These are phyloP conservation scores for Loripinus fragilis DNA, from an alignment of 2,888 invertebrate species.

Conservation along the genomic window DNA sequence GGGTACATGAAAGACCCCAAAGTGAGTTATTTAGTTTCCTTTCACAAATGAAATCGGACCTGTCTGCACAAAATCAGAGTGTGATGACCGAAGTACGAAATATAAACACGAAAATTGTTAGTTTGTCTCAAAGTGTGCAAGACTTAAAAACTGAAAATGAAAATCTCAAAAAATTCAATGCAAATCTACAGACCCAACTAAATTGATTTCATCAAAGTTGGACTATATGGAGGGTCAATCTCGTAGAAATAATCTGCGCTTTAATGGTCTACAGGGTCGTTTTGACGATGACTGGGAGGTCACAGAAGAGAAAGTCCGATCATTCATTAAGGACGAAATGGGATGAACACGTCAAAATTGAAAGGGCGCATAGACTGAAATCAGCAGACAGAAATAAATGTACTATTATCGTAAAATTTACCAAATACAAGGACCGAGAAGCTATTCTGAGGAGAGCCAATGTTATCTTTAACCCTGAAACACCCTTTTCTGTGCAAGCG, in stretches of 20 bases:
- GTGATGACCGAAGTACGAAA: background rate
- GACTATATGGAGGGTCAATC: constrained; percentile 9
- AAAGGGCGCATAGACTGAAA: constrained; percentile 36
- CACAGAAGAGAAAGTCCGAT: constrained; percentile 1
- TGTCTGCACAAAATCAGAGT: background rate
- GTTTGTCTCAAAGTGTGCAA: background rate
- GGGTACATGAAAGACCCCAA: background rate
- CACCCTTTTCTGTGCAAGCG: constrained; percentile 23
- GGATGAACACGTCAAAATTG: constrained; percentile 26
- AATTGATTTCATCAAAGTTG: constrained; percentile 7
- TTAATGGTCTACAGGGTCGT: constrained; percentile 18
- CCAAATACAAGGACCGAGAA: constrained; percentile 23
- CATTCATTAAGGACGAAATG: constrained; percentile 28
- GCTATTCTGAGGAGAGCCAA: constrained; percentile 24
- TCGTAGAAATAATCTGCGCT: constrained; percentile 13
- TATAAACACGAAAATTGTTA: background rate
- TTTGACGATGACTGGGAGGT: constrained; percentile 22
- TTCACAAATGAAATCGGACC: background rate
- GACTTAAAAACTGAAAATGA: constrained; percentile 30
- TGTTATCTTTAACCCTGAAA: background rate
- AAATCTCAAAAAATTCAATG: constrained; percentile 9
- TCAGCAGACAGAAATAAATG: constrained; percentile 21
- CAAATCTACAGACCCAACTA: background rate
- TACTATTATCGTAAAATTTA: constrained; percentile 35
- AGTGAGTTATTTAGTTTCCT: background rate